phyloP scores from a whole-genome alignment of 2,113 vertebrate species.

The Gallinago jamesoni region DNA sequence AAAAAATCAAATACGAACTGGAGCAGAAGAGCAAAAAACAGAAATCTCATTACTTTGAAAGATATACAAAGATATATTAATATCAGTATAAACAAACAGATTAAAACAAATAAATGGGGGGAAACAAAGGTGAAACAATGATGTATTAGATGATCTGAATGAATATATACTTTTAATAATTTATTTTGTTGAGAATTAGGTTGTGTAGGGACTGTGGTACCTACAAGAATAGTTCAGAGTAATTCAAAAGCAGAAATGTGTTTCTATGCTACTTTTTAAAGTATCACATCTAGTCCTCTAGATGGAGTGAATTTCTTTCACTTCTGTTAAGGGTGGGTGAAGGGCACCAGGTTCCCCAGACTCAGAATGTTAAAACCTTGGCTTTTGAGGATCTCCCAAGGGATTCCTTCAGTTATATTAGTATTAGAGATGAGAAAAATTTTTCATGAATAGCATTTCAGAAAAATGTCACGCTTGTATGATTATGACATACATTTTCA shows the following conservation, averaged over 20 bases:
- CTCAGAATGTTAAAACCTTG: not conserved
- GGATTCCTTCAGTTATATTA: not conserved
- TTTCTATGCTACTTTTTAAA: not conserved
- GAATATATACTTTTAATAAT: not conserved
- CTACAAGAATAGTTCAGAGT: not conserved
- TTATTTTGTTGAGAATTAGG: not conserved
- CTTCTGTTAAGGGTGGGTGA: not conserved
- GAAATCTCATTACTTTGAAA: not conserved
- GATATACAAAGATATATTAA: not conserved
- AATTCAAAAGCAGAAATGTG: not conserved
- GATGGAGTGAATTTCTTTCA: not conserved
- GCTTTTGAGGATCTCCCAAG: not conserved
- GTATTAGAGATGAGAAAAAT: not conserved
- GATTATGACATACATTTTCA: not conserved
- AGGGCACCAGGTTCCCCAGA: not conserved
- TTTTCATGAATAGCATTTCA: not conserved
- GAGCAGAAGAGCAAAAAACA: not conserved
- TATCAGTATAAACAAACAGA: not conserved
- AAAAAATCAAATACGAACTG: not conserved
- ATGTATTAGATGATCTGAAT: not conserved
- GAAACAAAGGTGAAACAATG: not conserved
- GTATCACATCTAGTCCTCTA: not conserved
- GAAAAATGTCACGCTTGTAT: not conserved
- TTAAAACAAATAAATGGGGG: not conserved
- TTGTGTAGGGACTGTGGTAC: not conserved